phyloP scores from a whole-genome alignment of 1,140 invertebrate genomes.

The Brachionus manjavacas region DNA sequence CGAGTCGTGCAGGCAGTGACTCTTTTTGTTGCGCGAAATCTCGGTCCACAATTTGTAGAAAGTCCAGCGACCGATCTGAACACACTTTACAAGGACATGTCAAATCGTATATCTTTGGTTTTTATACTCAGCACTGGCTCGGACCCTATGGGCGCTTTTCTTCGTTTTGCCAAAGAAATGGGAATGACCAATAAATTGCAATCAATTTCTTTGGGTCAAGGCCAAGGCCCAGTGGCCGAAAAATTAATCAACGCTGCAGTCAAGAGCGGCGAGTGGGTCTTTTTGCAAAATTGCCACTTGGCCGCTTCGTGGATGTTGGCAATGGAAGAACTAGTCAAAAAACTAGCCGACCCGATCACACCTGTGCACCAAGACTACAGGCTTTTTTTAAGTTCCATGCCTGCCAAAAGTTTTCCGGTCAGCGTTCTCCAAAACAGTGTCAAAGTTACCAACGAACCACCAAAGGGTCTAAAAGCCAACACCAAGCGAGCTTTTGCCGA shows the following conservation, averaged over 20 bases:
- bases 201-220: conserved; percentile 59
- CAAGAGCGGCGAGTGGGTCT: conserved; percentile 56
- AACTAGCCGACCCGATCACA: conserved; percentile 49
- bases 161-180: conserved; percentile 65
- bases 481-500: conserved; percentile 64
- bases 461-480: conserved; percentile 63
- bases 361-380: conserved; percentile 55
- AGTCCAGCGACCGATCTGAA: conserved; percentile 66
- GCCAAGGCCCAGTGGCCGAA: conserved; percentile 58
- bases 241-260: conserved; percentile 54
- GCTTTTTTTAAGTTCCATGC: conserved; percentile 58
- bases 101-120: conserved; percentile 54
- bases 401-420: conserved; percentile 56
- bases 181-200: conserved; percentile 58
- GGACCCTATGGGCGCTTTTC: conserved; percentile 63
- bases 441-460: conserved; percentile 59
- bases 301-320: conserved; percentile 58
- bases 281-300: conserved; percentile 57
- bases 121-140: conserved; percentile 58
- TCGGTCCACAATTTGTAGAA: conserved; percentile 74
- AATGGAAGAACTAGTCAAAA: conserved; percentile 55
- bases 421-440: conserved; percentile 58
- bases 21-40: conserved; percentile 69
- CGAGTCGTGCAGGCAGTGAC: conserved; percentile 68
- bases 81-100: conserved; percentile 64